phyloP scores from a whole-genome alignment of 35 echinoderm and acorn worm genomes.

The Anneissia japonica region DNA sequence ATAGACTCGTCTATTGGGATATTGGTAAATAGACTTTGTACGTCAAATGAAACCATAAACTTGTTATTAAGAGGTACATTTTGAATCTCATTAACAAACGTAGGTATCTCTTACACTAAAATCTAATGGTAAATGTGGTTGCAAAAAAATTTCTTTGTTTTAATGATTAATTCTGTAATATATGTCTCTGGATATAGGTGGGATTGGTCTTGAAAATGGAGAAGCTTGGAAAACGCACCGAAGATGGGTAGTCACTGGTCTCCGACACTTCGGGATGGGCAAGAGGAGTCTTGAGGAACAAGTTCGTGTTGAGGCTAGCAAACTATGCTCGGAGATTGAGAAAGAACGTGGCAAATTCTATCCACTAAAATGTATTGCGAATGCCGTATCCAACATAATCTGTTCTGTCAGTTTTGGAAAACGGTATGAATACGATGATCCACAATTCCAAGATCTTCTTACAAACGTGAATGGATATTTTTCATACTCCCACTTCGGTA shows the following conservation, averaged over 20 bases:
- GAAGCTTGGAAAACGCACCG: conserved; percentile 61
- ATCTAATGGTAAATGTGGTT: too few species aligned
- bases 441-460: conserved; percentile 40
- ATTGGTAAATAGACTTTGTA: too few species aligned
- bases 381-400: conserved; percentile 61
- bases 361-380: not conserved
- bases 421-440: conserved; percentile 45
- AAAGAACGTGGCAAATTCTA: conserved; percentile 29
- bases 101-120: too few species aligned
- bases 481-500: not conserved
- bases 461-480: conserved; percentile 12
- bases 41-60: too few species aligned
- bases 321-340: conserved; percentile 15
- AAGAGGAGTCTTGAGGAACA: conserved; percentile 40
- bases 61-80: too few species aligned
- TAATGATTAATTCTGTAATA: too few species aligned
- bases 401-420: conserved; percentile 53
- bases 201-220: conserved; percentile 10
- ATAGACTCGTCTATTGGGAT: too few species aligned
- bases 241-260: conserved; percentile 26
- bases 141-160: too few species aligned
- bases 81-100: too few species aligned
- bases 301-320: conserved; percentile 25
- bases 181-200: not conserved
- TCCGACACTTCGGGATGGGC: conserved; percentile 55